These are phyloP conservation scores for Dryocosmus kuriphilus DNA, from an alignment of 2,888 invertebrate genomes.

Conservation along the genomic window DNA sequence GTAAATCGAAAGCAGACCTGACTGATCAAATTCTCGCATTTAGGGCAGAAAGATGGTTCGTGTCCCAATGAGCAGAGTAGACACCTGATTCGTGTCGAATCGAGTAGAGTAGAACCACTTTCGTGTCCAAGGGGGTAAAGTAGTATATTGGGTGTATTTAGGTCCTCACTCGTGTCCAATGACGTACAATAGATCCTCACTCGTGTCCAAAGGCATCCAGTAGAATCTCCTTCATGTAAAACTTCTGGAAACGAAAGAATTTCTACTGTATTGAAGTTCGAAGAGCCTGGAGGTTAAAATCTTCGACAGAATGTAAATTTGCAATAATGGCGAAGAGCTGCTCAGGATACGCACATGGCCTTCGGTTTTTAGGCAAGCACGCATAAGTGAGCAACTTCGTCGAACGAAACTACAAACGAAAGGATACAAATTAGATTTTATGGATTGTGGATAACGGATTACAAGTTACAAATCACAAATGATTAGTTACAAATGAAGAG, in stretches of 20 bases:
- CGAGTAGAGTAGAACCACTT: background rate
- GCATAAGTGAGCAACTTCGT: constrained; percentile 11
- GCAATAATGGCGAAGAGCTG: background rate
- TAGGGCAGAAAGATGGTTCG: background rate
- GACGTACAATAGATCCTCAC: background rate
- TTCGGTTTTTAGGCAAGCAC: constrained; percentile 1
- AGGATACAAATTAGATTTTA: background rate
- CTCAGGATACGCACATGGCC: background rate
- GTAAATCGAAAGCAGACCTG: constrained; percentile 60
- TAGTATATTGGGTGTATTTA: background rate
- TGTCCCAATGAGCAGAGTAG: background rate
- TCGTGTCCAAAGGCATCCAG: background rate
- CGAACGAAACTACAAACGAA: background rate
- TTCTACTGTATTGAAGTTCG: background rate
- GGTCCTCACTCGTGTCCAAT: background rate
- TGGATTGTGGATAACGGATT: background rate
- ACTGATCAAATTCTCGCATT: background rate
- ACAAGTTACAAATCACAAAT: background rate
- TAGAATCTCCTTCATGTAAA: background rate
- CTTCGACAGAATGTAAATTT: background rate
- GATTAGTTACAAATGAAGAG: background rate
- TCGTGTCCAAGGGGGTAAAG: background rate
- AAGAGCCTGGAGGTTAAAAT: background rate
- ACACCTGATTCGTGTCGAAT: background rate
- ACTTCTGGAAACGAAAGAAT: background rate